Evolutionary conservation across 2,797 vertebrate species (phyloP).

Genomic region (Rallus crepitans): DNA sequence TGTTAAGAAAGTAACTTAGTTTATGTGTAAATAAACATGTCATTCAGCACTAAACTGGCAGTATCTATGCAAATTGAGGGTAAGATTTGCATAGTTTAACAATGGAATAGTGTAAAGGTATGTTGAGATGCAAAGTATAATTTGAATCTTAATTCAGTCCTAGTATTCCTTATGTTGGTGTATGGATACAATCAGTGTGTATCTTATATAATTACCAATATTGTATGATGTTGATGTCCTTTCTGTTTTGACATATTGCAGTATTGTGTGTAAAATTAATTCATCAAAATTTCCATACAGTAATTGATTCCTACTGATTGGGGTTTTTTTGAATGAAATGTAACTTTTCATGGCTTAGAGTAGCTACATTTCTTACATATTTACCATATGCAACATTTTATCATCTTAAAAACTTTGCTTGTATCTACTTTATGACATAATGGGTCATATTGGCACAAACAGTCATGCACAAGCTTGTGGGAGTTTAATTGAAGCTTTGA

Average conservation of each 20-base stretch:
- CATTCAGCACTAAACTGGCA: conserved; percentile 37
- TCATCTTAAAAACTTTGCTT: background rate
- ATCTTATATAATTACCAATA: no score
- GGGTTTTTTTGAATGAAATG: background rate
- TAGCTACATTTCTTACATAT: background rate
- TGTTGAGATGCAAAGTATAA: background rate
- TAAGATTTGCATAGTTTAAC: conserved; percentile 46
- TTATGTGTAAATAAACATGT: conserved; percentile 59
- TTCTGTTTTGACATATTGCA: background rate
- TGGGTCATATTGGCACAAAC: background rate
- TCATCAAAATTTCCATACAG: background rate
- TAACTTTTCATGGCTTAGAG: background rate
- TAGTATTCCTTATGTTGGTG: background rate
- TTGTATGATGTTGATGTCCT: background rate
- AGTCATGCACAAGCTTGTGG: background rate
- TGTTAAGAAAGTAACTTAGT: conserved; percentile 14
- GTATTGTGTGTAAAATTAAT: background rate
- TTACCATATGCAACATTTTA: background rate
- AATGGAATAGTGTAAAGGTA: background rate
- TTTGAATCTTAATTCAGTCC: background rate
- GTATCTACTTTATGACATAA: background rate
- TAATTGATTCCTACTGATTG: background rate
- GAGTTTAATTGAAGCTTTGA: background rate
- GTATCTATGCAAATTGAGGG: conserved; percentile 13
- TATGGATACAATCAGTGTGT: background rate